These are phyloP conservation scores for Sus scrofa DNA, from an alignment of 2,113 vertebrate species.

Conservation along the genomic window T2T-Sscrofa CM000812.6:101128501-101129000, in stretches of 20 bases:
- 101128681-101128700: conserved; percentile 79
- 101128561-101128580: conserved; percentile 87
- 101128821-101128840: conserved; percentile 63
- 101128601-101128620: conserved; percentile 83
- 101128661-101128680: conserved; percentile 71
- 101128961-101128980: conserved; percentile 67
- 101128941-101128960: conserved; percentile 65
- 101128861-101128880: conserved; percentile 82
- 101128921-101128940: conserved; percentile 69
- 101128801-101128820: conserved; percentile 71
- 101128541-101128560: conserved; percentile 87
- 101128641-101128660: conserved; percentile 73
- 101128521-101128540: conserved; percentile 86
- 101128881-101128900: conserved; percentile 62
- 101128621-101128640: conserved; percentile 83
- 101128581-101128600: conserved; percentile 80
- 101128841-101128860: conserved; percentile 78
- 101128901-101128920: conserved; percentile 66
- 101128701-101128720: conserved; percentile 73
- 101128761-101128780: conserved; percentile 10
- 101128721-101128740: conserved; percentile 70
- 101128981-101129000: conserved; percentile 73
- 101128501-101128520: conserved; percentile 88
- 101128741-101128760: conserved; percentile 53
- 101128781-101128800: neutral